Base-by-base conservation (phyloP, 2,797 vertebrate species). In the Paedocypris micromegethes region DNA sequence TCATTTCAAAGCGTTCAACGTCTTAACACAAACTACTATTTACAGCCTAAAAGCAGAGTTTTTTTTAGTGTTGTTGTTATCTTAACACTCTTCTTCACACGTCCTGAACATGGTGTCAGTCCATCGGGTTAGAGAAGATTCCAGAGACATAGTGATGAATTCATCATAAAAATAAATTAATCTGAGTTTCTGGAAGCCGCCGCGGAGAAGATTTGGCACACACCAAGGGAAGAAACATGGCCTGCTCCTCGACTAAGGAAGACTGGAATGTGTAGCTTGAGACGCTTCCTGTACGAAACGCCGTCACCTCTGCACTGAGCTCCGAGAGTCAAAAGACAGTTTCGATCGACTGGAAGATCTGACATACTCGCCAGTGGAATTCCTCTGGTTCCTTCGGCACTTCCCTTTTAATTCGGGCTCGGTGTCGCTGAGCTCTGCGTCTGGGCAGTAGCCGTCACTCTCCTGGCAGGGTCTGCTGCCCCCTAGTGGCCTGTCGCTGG, bases 391-490 rank as follows among this genome's bases (percentile, higher is more conserved):
- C 55, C 62, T 80, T 46, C 78, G 70, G 58, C 89, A 88, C 75
- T 86, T 89, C 54, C 91, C 93, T 76, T 92, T 94, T 47, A 92
- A 89, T 79, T 99, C 96, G 0, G 92, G 87, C 82, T 99, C 97
- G 0, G 97, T 97, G 87, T 99, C 97, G 77, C 97, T 99, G 56
- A 94, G 90, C 81, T 99, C 97, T 69, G 94, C 81, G 82, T 99
- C 97, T 0, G 97, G 97, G 76, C 94, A 97, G 85, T 99, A 99
- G 1, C 97, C 97, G 2, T 99, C 97, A 0, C 91, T 97, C 83
- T 99, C 96, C 78, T 95, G 94, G 83, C 91, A 93, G 0, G 91
- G 81, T 63, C 84, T 85, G 5, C 75, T 77, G 68, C 84, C 83
- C 73, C 86, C 89, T 8, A 80, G 77, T 9, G 85, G 83, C 60